phyloP scores from a whole-genome alignment of 2,113 vertebrate genomes.

The Psammodynastes pulverulentus region DNA sequence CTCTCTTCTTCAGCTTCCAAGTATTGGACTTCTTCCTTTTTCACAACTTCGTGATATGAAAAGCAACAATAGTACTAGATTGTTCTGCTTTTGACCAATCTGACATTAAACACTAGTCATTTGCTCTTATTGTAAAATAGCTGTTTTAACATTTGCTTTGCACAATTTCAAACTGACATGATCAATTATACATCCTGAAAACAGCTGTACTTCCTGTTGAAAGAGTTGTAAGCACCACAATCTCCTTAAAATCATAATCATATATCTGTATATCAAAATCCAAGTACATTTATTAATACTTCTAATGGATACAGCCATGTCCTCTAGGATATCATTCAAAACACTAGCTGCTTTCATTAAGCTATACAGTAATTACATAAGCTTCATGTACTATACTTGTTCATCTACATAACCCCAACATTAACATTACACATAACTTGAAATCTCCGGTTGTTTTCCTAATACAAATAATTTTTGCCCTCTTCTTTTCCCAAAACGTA shows the following conservation, averaged over 20 bases:
- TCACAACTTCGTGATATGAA: background rate
- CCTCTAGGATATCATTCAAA: background rate
- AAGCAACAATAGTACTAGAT: background rate
- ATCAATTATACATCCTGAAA: constrained; percentile 17
- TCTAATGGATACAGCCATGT: background rate
- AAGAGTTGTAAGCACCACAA: background rate
- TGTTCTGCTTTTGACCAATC: no score
- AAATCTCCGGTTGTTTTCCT: background rate
- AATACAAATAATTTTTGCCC: background rate
- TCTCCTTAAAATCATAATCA: background rate
- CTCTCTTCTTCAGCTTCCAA: constrained; percentile 28
- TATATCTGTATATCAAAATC: background rate
- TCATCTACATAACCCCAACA: background rate
- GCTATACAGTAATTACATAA: background rate
- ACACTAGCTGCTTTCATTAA: background rate
- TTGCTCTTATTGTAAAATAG: background rate
- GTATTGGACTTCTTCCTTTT: background rate
- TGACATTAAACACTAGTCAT: background rate
- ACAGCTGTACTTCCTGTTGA: background rate
- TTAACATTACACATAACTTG: background rate
- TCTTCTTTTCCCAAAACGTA: background rate
- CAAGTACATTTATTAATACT: background rate
- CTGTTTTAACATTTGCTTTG: background rate
- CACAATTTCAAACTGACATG: background rate
- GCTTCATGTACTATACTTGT: background rate